Evolutionary conservation across 35 echinoderm and acorn worm species (phyloP).

Genomic region (Anneissia japonica): DNA sequence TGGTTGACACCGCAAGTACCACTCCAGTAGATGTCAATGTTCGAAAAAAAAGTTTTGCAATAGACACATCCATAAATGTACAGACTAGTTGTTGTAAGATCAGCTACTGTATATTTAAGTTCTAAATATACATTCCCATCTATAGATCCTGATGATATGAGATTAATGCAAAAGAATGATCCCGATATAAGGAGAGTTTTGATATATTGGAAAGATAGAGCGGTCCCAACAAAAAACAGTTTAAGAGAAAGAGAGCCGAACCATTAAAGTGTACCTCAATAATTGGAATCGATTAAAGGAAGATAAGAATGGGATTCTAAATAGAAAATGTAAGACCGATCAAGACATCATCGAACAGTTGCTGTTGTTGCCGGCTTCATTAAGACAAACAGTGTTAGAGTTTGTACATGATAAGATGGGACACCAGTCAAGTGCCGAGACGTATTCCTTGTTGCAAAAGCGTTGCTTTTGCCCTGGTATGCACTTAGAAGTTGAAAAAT

Average conservation of each 20-base stretch:
- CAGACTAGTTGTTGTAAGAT: background rate
- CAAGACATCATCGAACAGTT: background rate
- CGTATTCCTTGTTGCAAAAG: background rate
- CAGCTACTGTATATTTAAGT: background rate
- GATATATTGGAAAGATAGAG: background rate
- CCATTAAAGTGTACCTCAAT: background rate
- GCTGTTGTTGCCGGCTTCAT: background rate
- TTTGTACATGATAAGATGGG: background rate
- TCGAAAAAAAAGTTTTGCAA: background rate
- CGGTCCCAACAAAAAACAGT: background rate
- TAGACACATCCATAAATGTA: background rate
- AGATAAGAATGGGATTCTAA: background rate
- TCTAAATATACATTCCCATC: background rate
- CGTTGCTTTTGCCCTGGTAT: constrained; percentile 46
- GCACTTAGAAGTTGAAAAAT: constrained; percentile 5
- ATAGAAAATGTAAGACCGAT: background rate
- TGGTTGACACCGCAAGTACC: background rate
- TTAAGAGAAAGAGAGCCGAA: background rate
- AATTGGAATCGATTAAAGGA: background rate
- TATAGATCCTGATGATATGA: background rate
- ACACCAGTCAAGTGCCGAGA: constrained; percentile 19
- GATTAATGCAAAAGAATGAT: background rate
- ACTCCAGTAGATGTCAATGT: background rate
- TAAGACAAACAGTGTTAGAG: background rate
- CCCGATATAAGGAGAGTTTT: background rate